Percentiles rank a stretch among this genome's conserved stretches.
Conservation (phyloP, 2,797 vertebrate genomes). For the Loriculus beryllinus region DNA sequence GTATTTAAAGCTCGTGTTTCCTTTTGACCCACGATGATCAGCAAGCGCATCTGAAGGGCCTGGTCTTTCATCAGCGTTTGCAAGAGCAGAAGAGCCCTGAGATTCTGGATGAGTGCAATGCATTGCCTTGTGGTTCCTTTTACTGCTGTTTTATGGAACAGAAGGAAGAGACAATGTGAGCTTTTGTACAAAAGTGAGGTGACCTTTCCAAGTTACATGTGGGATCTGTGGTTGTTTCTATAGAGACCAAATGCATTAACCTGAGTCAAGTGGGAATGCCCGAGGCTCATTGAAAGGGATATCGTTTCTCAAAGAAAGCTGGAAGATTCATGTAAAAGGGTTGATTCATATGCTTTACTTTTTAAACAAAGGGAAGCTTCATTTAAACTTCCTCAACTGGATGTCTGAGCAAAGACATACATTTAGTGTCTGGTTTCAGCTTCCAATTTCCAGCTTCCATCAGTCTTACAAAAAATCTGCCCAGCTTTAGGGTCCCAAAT, state of each 20-base stretch:
- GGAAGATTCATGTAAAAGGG: conserved; percentile 46
- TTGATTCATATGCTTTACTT: conserved; percentile 50
- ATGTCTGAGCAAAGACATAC: neutral
- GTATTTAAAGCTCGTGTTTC: conserved; percentile 55
- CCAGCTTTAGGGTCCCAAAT: neutral
- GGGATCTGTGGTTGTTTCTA: conserved; percentile 72
- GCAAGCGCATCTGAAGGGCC: conserved; percentile 29
- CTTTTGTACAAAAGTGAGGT: conserved; percentile 72
- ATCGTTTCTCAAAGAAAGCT: conserved; percentile 63
- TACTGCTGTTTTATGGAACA: neutral
- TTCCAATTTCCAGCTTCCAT: neutral
- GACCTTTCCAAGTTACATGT: conserved; percentile 71
- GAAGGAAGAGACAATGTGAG: conserved; percentile 58
- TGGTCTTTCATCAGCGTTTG: conserved; percentile 46
- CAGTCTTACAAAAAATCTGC: neutral
- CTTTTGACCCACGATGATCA: conserved; percentile 51
- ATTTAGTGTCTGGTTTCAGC: neutral
- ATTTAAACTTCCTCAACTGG: neutral
- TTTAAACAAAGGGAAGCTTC: conserved; percentile 9
- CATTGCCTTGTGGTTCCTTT: conserved; percentile 37
- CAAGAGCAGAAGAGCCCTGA: conserved; percentile 29
- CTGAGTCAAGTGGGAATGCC: conserved; percentile 68
- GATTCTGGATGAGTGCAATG: conserved; percentile 1
- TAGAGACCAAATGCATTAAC: conserved; percentile 74
- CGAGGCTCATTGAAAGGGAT: conserved; percentile 61